phyloP scores from a whole-genome alignment of 2,888 invertebrate species.

The Megastigmus dorsalis region DNA sequence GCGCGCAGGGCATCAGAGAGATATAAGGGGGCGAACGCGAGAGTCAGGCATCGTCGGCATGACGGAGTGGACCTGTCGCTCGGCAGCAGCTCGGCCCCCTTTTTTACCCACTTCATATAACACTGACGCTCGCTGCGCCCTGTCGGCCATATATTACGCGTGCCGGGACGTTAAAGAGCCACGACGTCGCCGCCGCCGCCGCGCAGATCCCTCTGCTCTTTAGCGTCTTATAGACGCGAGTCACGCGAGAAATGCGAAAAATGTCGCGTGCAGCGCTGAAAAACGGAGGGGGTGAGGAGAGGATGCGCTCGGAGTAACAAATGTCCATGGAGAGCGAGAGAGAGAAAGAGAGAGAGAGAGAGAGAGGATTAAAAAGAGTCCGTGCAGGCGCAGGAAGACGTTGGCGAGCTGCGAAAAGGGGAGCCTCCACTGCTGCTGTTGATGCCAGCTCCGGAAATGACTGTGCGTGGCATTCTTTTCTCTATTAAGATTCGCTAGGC shows the following conservation, averaged over 20 bases:
- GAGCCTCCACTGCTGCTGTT: too few species aligned
- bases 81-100: slow-evolving; percentile 58
- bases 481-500: slow-evolving; percentile 51
- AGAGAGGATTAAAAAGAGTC: background rate
- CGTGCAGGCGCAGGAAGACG: background rate
- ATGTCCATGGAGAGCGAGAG: slow-evolving; percentile 1
- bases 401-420: too few species aligned
- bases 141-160: slow-evolving; percentile 66
- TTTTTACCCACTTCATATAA: too few species aligned
- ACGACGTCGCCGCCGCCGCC: slow-evolving; percentile 64
- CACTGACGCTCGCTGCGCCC: too few species aligned
- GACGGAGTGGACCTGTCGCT: slow-evolving; percentile 63
- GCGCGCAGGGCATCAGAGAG: too few species aligned
- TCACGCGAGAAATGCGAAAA: slow-evolving; percentile 46
- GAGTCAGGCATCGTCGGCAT: too few species aligned
- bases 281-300: background rate
- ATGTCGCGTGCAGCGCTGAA: slow-evolving; percentile 44
- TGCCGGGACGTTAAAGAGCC: slow-evolving; percentile 38
- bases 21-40: too few species aligned
- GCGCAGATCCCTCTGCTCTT: background rate
- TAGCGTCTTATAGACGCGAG: too few species aligned
- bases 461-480: slow-evolving; percentile 46
- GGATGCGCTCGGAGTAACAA: background rate
- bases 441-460: slow-evolving; percentile 51
- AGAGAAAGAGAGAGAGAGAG: slow-evolving; percentile 9